These are phyloP conservation scores for Tillus elongatus DNA, from an alignment of 2,888 invertebrate species.

Conservation along the genomic window DNA sequence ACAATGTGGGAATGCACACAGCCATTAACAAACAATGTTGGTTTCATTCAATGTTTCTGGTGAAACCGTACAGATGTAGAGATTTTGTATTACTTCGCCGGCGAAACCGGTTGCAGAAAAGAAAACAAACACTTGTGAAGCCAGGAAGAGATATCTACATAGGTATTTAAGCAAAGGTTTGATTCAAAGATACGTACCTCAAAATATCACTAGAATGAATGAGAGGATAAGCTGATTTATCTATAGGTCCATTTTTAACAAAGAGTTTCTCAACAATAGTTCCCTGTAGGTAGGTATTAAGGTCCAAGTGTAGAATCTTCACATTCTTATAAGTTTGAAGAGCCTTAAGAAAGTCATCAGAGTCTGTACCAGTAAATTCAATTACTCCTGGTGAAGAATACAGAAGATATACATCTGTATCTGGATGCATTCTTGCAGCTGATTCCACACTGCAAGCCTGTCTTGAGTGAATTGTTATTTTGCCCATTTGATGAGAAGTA, in stretches of 20 bases:
- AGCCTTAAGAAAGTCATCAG: neutral
- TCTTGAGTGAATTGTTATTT: neutral
- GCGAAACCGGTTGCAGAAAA: too few relatives aligned
- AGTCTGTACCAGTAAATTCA: neutral
- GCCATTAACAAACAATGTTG: too few relatives aligned
- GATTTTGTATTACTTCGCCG: too few relatives aligned
- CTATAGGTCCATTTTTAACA: too few relatives aligned
- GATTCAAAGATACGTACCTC: too few relatives aligned
- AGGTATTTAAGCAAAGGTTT: too few relatives aligned
- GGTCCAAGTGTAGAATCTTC: neutral
- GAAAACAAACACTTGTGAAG: too few relatives aligned
- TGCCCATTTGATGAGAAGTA: neutral
- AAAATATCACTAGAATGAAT: neutral
- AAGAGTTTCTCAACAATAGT: neutral
- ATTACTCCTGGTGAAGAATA: neutral
- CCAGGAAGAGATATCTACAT: too few relatives aligned
- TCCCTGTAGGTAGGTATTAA: neutral
- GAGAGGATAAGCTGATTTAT: neutral
- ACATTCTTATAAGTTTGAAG: neutral
- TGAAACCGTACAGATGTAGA: too few relatives aligned
- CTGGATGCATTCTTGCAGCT: neutral
- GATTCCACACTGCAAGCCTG: conserved; percentile 3
- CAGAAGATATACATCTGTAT: neutral
- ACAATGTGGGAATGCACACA: too few relatives aligned
- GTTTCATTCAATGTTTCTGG: too few relatives aligned